Conservation (phyloP, 2,113 vertebrate species). For the Strigops habroptila region DNA sequence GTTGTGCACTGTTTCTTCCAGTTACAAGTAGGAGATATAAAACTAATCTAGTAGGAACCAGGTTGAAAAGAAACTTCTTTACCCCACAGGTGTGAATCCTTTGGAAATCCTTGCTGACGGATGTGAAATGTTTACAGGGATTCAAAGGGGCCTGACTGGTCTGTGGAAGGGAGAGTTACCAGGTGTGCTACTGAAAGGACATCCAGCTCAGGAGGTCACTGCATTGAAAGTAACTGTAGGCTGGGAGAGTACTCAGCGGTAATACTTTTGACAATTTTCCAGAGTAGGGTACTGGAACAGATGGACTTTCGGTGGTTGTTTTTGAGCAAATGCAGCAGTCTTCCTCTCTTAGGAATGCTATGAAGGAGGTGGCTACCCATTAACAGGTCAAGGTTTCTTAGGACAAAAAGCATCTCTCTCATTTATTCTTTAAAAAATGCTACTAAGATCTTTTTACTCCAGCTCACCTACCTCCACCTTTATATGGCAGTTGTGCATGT, state of each 20-base stretch:
- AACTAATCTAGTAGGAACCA: neutral
- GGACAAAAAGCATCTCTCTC: neutral
- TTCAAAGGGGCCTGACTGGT: neutral
- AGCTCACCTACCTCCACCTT: neutral
- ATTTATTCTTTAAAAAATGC: neutral
- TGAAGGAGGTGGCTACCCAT: neutral
- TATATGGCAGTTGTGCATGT: neutral
- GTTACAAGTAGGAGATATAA: neutral
- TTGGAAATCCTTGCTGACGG: neutral
- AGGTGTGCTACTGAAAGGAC: neutral
- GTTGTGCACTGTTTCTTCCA: neutral
- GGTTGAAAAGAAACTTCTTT: neutral
- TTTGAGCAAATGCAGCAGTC: neutral
- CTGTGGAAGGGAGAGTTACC: neutral
- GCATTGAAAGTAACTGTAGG: neutral
- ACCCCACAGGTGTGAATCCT: neutral
- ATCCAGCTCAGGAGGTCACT: neutral
- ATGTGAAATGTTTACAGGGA: neutral
- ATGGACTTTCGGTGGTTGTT: neutral
- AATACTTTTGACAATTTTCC: neutral
- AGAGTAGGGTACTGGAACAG: neutral
- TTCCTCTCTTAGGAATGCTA: neutral
- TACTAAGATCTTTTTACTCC: neutral
- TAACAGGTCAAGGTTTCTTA: neutral
- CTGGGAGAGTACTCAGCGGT: neutral